Evolutionary conservation across 2,888 invertebrate species (phyloP).

Genomic region (Thymelicus lineola): DNA sequence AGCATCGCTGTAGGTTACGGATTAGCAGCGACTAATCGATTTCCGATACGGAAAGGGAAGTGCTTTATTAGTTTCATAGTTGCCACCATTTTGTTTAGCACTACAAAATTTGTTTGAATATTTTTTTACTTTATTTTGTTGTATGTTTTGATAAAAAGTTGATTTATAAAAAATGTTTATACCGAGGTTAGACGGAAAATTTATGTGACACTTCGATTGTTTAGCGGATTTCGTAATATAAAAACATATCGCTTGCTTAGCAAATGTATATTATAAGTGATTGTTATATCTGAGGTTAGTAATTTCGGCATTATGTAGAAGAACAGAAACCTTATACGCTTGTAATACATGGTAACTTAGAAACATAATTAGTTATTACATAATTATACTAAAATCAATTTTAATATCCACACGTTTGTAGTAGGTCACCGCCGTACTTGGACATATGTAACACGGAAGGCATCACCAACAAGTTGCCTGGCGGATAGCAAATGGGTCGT

Average conservation of each 20-base stretch:
- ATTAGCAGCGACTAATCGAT: constrained; percentile 81
- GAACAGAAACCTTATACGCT: no score
- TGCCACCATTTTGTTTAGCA: constrained; percentile 34
- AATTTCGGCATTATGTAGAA: no score
- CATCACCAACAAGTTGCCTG: no score
- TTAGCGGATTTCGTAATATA: background rate
- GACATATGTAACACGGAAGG: no score
- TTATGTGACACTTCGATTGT: constrained; percentile 5
- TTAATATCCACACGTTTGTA: no score
- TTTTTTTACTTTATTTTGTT: constrained; percentile 20
- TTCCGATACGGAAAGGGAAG: constrained; percentile 70
- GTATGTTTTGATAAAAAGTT: constrained; percentile 15
- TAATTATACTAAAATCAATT: no score
- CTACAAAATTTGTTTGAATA: constrained; percentile 45
- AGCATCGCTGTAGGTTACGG: constrained; percentile 82
- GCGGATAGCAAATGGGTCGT: no score
- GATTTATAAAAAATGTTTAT: constrained; percentile 2
- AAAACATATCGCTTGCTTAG: background rate
- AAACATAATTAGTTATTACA: no score
- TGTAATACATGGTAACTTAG: no score
- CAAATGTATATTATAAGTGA: no score
- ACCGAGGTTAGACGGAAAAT: constrained; percentile 11
- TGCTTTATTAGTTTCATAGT: constrained; percentile 58
- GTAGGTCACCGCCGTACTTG: no score
- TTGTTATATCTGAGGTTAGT: no score